A percentile compares a stretch with the other conserved stretches of the same genome.
These are phyloP conservation scores for Cryptus armator DNA, from an alignment of 2,888 invertebrate genomes.

Conservation along the genomic window DNA sequence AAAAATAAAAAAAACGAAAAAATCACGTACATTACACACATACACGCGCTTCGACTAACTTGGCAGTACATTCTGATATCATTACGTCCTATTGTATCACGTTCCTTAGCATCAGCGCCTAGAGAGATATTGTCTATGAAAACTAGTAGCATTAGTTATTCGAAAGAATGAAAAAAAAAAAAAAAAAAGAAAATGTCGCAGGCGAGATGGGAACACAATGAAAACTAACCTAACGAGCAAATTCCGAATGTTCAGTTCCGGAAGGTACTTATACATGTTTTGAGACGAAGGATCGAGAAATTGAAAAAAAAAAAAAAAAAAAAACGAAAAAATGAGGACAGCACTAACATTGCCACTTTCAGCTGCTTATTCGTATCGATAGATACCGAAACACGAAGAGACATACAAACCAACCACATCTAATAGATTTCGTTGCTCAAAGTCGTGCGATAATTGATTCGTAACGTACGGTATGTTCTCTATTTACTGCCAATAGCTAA, in stretches of 20 bases:
- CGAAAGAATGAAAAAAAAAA: slow-evolving; percentile 20
- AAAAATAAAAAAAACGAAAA: not conserved
- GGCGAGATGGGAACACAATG: slow-evolving; percentile 6
- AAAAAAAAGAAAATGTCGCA: not conserved
- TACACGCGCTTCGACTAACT: slow-evolving; percentile 35
- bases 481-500: slow-evolving; percentile 74
- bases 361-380: slow-evolving; percentile 49
- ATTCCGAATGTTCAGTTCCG: not conserved
- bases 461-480: slow-evolving; percentile 67
- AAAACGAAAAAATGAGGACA: not conserved
- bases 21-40: slow-evolving; percentile 18
- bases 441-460: slow-evolving; percentile 65
- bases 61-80: slow-evolving; percentile 36
- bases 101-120: slow-evolving; percentile 51
- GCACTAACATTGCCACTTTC: slow-evolving; percentile 44
- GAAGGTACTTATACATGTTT: not conserved
- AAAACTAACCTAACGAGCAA: not conserved
- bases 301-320: not conserved
- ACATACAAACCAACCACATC: slow-evolving; percentile 35
- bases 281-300: not conserved
- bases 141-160: slow-evolving; percentile 23
- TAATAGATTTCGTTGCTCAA: slow-evolving; percentile 74
- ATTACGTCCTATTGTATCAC: slow-evolving; percentile 37
- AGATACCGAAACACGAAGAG: slow-evolving; percentile 35
- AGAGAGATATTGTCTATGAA: slow-evolving; percentile 40